Conservation (phyloP, 2,113 vertebrate genomes). For the Xyliphius kryptos region DNA sequence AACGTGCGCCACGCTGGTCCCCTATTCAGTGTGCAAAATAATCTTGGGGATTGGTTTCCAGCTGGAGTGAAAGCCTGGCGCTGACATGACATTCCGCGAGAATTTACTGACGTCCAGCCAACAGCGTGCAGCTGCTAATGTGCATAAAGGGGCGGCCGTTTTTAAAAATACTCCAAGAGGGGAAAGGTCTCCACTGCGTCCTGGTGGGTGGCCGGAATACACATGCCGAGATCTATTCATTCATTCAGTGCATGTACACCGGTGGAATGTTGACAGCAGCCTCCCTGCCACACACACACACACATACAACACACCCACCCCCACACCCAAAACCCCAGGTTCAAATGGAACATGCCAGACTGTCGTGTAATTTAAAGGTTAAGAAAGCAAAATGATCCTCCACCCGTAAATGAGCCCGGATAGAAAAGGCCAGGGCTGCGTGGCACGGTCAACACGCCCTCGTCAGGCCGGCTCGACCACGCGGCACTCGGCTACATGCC, state of each 20-base stretch:
- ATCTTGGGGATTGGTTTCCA: conserved; percentile 21
- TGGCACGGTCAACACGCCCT: conserved; percentile 16
- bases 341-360: conserved; percentile 22
- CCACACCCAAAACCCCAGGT: neutral
- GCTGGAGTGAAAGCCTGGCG: conserved; percentile 12
- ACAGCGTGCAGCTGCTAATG: conserved; percentile 13
- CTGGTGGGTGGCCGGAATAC: conserved; percentile 8
- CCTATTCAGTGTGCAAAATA: conserved; percentile 17
- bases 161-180: conserved; percentile 14
- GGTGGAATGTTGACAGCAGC: conserved; percentile 11
- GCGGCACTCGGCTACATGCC: conserved; percentile 27
- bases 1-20: conserved; percentile 9
- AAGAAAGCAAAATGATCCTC: conserved; percentile 29
- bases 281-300: neutral
- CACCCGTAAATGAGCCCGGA: conserved; percentile 37
- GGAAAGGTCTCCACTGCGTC: conserved; percentile 17
- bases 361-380: conserved; percentile 48
- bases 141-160: conserved; percentile 25
- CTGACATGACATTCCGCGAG: conserved; percentile 27
- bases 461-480: conserved; percentile 18
- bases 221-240: conserved; percentile 22
- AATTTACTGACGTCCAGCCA: conserved; percentile 20
- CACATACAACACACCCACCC: too few relatives aligned
- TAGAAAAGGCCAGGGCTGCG: conserved; percentile 30
- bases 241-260: conserved; percentile 7